A percentile compares a stretch with the other conserved stretches of the same genome.
phyloP scores from a whole-genome alignment of 2,888 invertebrate species.

The Agonum fuliginosum region DNA sequence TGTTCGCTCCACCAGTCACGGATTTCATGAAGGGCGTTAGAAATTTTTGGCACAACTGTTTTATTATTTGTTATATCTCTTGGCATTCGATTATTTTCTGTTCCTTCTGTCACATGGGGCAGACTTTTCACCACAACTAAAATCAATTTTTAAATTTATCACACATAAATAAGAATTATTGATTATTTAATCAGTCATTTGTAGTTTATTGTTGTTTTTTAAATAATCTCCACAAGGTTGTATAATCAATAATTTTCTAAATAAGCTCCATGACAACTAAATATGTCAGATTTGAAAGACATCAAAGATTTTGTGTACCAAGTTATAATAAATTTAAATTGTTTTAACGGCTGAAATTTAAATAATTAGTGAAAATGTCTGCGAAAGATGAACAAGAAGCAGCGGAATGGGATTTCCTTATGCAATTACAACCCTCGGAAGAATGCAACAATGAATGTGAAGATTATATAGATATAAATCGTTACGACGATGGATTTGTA shows the following conservation, averaged over 20 bases:
- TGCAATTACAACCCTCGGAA: not conserved
- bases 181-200: not conserved
- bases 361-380: not conserved
- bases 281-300: constrained; percentile 54
- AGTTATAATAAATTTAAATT: not conserved
- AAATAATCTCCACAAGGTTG: not conserved
- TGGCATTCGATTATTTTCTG: constrained; percentile 72
- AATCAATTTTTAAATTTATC: constrained; percentile 61
- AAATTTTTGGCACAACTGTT: constrained; percentile 73
- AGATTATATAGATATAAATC: constrained; percentile 29
- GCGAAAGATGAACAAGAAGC: not conserved
- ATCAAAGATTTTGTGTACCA: constrained; percentile 21
- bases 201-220: constrained; percentile 8
- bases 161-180: not conserved
- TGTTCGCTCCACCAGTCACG: constrained; percentile 91
- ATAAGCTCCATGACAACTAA: constrained; percentile 48
- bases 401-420: not conserved
- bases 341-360: not conserved
- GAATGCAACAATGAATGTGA: not conserved
- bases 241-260: constrained; percentile 49
- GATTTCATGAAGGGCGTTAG: constrained; percentile 82
- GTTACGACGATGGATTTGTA: constrained; percentile 33
- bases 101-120: constrained; percentile 73
- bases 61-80: constrained; percentile 73
- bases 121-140: constrained; percentile 74